Percentiles rank a stretch among this genome's conserved stretches.
Evolutionary conservation across 2,888 invertebrate genomes (phyloP).

Genomic region (Stenodema calcarata): DNA sequence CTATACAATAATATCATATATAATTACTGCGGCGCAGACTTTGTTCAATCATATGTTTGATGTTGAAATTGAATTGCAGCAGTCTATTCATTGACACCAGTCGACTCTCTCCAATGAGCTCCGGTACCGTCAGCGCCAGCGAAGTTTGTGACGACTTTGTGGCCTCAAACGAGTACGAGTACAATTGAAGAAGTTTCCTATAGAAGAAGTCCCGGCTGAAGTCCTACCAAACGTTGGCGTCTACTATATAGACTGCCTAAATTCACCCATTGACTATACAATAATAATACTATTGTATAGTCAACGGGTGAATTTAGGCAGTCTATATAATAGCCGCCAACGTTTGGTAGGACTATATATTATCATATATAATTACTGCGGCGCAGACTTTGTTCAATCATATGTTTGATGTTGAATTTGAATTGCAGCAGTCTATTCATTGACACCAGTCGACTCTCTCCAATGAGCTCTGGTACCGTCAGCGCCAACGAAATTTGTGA

Average conservation of each 20-base stretch:
- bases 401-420: background rate
- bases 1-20: too few relatives aligned
- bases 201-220: background rate
- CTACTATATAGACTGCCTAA: too few relatives aligned
- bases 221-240: background rate
- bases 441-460: background rate
- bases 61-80: background rate
- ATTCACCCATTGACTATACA: too few relatives aligned
- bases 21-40: too few relatives aligned
- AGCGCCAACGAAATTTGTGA: slow-evolving; percentile 2
- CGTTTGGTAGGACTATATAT: too few relatives aligned
- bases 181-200: background rate
- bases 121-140: background rate
- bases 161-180: background rate
- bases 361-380: too few relatives aligned
- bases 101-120: background rate
- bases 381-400: too few relatives aligned
- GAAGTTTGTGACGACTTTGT: background rate
- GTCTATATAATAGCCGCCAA: too few relatives aligned
- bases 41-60: background rate
- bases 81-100: slow-evolving; percentile 1
- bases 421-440: slow-evolving; percentile 2
- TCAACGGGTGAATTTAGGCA: too few relatives aligned
- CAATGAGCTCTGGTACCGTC: background rate
- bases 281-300: too few relatives aligned